Evolutionary conservation across 1,140 invertebrate species (phyloP), one percentile per base, ranked within the genome.

Genomic region (Gryllus bimaculatus): DNA sequence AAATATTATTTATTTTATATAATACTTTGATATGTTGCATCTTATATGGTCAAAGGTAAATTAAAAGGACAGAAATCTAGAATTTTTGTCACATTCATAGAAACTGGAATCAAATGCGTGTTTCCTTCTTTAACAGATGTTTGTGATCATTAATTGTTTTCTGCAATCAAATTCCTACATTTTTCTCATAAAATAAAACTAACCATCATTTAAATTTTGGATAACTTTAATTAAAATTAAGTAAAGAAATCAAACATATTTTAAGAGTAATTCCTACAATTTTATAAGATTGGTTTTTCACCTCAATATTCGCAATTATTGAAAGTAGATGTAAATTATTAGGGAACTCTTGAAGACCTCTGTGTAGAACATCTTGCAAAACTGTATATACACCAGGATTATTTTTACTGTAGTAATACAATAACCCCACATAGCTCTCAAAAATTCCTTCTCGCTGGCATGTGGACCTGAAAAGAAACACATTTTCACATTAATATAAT

Each of bases 301-400:
- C 87, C 84, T 87, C 85, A 47, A 85, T 82, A 47, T 81, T 80
- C 48, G 85, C 83, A 78, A 83, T 83, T 20, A 85, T 81, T 20
- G 87, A 85, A 13, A 91, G 84, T 6, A 91, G 81, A 78, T 86
- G 87, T 76, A 89, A 83, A 84, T 92, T 92, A 79, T 89, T 86
- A 4, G 90, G 89, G 83, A 87, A 91, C 48, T 84, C 81, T 4
- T 84, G 79, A 21, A 91, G 82, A 8, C 86, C 87, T 79, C 82
- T 80, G 21, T 79, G 74, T 13, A 81, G 47, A 77, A 76, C 79
- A 48, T 78, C 48, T 20, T 75, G 54, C 18, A 83, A 81, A 74
- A 79, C 48, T 18, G 75, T 10, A 8, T 80, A 78, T 47, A 79
- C 48, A 15, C 82, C 77, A 48, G 74, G 20, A 78, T 77, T 81